A percentile compares a stretch with the other conserved stretches of the same genome.
Conservation (phyloP, 2,888 invertebrate species). For the Drosophila sordidula region DNA sequence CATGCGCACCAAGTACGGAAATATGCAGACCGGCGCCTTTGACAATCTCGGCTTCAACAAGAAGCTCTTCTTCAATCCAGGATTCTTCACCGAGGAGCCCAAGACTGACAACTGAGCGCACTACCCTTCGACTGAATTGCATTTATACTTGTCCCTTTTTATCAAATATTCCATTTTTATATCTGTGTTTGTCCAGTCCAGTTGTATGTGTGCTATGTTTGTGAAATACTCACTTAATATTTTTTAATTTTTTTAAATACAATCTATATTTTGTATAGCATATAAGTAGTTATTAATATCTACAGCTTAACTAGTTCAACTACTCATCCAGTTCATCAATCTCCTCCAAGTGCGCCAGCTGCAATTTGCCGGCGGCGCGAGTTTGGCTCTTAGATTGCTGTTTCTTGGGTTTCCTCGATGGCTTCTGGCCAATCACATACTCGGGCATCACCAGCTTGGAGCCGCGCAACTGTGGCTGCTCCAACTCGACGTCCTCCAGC, state of each 20-base stretch:
- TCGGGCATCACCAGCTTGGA: slow-evolving; percentile 93
- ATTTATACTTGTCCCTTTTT: slow-evolving; percentile 32
- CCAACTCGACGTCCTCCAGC: slow-evolving; percentile 74
- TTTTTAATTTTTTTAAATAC: slow-evolving; percentile 28
- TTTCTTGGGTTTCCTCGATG: slow-evolving; percentile 61
- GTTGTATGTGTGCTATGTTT: slow-evolving; percentile 13
- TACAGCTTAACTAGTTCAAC: neutral
- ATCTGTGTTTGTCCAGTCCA: slow-evolving; percentile 1
- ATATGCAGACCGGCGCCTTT: slow-evolving; percentile 88
- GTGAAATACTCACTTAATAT: slow-evolving; percentile 41
- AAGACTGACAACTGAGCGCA: slow-evolving; percentile 25
- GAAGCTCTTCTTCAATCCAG: slow-evolving; percentile 89
- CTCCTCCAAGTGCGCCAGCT: slow-evolving; percentile 87
- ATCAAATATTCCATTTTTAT: neutral
- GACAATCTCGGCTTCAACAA: slow-evolving; percentile 89
- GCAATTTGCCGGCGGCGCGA: slow-evolving; percentile 83
- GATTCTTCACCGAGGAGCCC: slow-evolving; percentile 73
- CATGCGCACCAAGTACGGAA: slow-evolving; percentile 78
- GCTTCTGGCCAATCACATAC: slow-evolving; percentile 90
- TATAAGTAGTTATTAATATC: neutral
- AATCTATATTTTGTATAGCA: slow-evolving; percentile 26
- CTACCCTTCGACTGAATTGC: slow-evolving; percentile 40
- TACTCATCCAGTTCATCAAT: slow-evolving; percentile 52
- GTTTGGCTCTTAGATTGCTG: slow-evolving; percentile 82
- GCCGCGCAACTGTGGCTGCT: slow-evolving; percentile 87